Percentiles rank a stretch among this genome's conserved stretches.
Evolutionary conservation across 2,888 invertebrate genomes (phyloP).

Genomic region (Drosophila borealis): DNA sequence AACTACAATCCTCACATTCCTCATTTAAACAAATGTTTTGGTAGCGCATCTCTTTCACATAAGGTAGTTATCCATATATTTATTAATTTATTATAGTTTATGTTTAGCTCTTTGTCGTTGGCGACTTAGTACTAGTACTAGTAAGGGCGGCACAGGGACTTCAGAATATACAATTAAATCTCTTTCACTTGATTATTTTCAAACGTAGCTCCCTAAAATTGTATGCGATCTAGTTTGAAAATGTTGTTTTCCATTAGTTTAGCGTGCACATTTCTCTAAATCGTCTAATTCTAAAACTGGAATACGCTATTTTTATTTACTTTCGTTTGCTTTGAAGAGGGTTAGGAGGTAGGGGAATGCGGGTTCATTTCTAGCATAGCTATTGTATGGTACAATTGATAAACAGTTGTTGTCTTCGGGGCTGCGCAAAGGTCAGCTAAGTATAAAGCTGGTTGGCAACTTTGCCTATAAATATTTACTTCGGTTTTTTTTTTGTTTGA

Average conservation of each 20-base stretch:
- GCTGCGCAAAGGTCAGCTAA: slow-evolving; percentile 71
- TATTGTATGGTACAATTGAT: slow-evolving; percentile 69
- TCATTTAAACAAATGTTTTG: slow-evolving; percentile 31
- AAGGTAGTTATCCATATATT: slow-evolving; percentile 44
- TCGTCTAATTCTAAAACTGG: slow-evolving; percentile 42
- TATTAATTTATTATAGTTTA: slow-evolving; percentile 42
- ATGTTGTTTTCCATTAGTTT: slow-evolving; percentile 8
- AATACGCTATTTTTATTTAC: slow-evolving; percentile 12
- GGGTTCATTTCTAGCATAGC: slow-evolving; percentile 48
- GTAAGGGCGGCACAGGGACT: slow-evolving; percentile 59
- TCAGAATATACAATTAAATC: slow-evolving; percentile 34
- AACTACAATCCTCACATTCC: slow-evolving; percentile 43
- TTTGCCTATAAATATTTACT: slow-evolving; percentile 51
- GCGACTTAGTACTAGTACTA: slow-evolving; percentile 60
- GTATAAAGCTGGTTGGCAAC: slow-evolving; percentile 67
- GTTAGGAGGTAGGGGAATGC: neutral
- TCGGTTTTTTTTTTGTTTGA: slow-evolving; percentile 20
- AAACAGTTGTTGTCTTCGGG: slow-evolving; percentile 47
- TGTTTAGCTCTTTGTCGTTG: slow-evolving; percentile 53
- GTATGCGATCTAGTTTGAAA: slow-evolving; percentile 8
- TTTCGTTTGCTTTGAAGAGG: slow-evolving; percentile 4
- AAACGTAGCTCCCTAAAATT: slow-evolving; percentile 18
- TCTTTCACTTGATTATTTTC: slow-evolving; percentile 10
- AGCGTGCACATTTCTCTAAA: slow-evolving; percentile 43
- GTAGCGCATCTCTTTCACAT: slow-evolving; percentile 62